Evolutionary conservation across 2,888 invertebrate species (phyloP), one percentile per base, ranked within the genome.

Genomic region (Branchipolynoe longqiensis): DNA sequence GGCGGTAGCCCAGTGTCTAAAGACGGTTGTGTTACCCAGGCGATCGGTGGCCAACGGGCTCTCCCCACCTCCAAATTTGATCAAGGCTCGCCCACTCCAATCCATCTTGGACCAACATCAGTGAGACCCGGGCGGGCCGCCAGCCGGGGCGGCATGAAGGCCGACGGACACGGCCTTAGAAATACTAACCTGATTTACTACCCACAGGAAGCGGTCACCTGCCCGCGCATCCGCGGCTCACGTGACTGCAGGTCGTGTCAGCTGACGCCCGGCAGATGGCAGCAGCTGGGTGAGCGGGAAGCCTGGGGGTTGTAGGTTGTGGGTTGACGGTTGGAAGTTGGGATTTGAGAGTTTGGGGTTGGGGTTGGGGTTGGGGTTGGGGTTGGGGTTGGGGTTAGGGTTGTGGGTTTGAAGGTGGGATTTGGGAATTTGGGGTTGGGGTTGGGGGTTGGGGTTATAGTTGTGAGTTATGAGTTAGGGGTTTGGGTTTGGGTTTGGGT

Each of bases 51-150:
- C 69, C 38, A 33, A 14, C 69, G 36, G 18, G 38, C 69, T 69
- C 69, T 38, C 33, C 18, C 36, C 69, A 69, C 69, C 38, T 69
- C 69, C 69, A 69, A 69, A 69, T 69, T 69, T 69, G 69, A 69
- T 69, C 69, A 69, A 69, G n/a, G 33, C 36, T 1, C 38, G 38
- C 69, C 69, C 69, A 33, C 69, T 69, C 69, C 69, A 33, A 69
- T 69, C 69, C 36, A 18, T 69, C 69, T 38, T 38, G 22, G 8
- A 69, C 69, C 36, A 69, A n/a, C 22, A 69, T 33, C 38, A 69
- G 33, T 69, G 69, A 69, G n/a, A 69, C 38, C 36, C 36, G 18
- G 58, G 58, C 4, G 58, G n/a, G 14, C n/a, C 6, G 6, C 62
- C 36, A 69, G 38, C 12, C 36, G 36, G 69, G 14, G 22, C 38